Conservation (phyloP, 2,888 invertebrate genomes). For the Ophioninae sp. region DNA sequence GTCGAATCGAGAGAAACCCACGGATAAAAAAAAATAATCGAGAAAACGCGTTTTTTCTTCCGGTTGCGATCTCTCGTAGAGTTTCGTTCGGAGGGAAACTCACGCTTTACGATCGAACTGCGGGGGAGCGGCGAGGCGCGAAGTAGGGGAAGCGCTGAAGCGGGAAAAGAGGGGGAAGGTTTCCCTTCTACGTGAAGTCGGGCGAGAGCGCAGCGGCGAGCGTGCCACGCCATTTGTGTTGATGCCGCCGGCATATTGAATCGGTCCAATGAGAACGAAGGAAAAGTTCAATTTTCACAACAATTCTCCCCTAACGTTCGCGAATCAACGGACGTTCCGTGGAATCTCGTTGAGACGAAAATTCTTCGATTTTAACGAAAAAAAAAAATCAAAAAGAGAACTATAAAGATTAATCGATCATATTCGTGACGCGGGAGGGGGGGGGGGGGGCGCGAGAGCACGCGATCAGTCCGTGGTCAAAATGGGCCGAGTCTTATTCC, state of each 20-base stretch:
- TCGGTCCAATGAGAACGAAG: conserved; percentile 13
- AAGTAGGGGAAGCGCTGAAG: too few relatives aligned
- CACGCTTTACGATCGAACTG: not conserved
- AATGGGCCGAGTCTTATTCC: not conserved
- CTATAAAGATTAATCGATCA: not conserved
- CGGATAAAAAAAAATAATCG: not conserved
- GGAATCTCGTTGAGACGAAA: not conserved
- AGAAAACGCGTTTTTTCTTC: not conserved
- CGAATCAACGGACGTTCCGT: not conserved
- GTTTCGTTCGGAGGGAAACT: not conserved
- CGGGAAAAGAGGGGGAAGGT: conserved; percentile 28
- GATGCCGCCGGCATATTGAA: conserved; percentile 48
- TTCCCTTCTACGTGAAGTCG: conserved; percentile 28
- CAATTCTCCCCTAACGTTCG: not conserved
- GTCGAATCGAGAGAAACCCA: not conserved
- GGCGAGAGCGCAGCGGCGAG: conserved; percentile 41
- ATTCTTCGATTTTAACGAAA: not conserved
- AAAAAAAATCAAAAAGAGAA: not conserved
- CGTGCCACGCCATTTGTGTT: conserved; percentile 59
- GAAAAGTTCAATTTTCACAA: conserved; percentile 26
- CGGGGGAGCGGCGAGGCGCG: not conserved
- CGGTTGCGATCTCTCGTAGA: not conserved
- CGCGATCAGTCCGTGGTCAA: not conserved
- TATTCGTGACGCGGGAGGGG: not conserved
- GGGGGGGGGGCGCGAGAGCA: not conserved